Evolutionary conservation across 2,113 vertebrate species (phyloP), one percentile per base, ranked within the genome.

Genomic region (Terrapene triunguis): DNA sequence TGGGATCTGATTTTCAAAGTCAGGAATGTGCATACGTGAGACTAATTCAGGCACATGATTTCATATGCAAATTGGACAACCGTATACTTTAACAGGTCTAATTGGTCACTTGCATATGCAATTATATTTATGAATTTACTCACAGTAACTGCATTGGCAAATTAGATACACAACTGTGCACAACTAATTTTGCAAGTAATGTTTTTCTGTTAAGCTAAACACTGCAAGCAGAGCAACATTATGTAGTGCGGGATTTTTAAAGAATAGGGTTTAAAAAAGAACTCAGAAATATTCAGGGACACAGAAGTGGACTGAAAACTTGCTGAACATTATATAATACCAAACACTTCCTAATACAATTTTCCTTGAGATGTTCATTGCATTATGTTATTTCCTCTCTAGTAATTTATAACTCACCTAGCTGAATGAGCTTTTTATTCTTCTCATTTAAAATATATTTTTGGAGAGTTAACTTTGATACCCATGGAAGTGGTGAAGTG

Each of bases 371-470:
- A 94, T 85, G 53, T 10, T 92, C n/a, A 90, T 82, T 95, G 87
- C 12, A 87, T 76, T 83, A 91, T 92, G 54, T 95, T 74, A 74
- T 74, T 74, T 74, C 69, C n/a, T 62, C 59, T 17, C 88, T n/a
- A 83, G 82, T 84, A 62, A 91, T 95, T 94, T 93, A 94, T 90
- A 65, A 95, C 74, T 84, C 80, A 96, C 55, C 94, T 96, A 95
- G 84, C 84, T 94, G 80, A 91, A 94, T 85, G 93, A 90, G 57
- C 54, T 95, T 76, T 76, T 59, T 93, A 84, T 90, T 91, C 82
- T 89, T 95, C 84, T 91, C 88, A 88, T 88, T 93, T 91, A 81
- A 83, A 92, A 82, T 38, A 89, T 76, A 91, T 94, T 94, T 85
- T 89, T 96, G 76, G 51, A 80, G 72, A 69, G 59, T 42, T 47